These are phyloP conservation scores for Tiphia femorata DNA, from an alignment of 2,888 invertebrate species.

Conservation along the genomic window DNA sequence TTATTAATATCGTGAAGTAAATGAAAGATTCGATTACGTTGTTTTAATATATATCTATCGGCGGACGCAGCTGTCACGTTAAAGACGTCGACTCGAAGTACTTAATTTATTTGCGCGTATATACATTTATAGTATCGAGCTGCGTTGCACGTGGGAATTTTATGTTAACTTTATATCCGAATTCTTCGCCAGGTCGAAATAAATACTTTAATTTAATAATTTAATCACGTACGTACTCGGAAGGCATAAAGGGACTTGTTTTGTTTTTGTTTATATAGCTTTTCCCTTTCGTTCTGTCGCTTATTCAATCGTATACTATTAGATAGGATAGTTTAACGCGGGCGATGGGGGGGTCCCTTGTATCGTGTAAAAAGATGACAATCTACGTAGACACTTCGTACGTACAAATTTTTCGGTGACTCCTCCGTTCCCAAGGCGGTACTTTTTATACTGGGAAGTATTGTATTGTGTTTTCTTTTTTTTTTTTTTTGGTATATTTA, in stretches of 20 bases:
- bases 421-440: slow-evolving; percentile 36
- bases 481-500: slow-evolving; percentile 44
- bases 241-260: no score
- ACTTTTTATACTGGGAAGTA: slow-evolving; percentile 32
- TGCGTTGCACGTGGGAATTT: background rate
- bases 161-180: no score
- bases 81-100: slow-evolving; percentile 49
- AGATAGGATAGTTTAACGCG: no score
- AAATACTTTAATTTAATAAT: no score
- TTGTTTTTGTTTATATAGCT: slow-evolving; percentile 54
- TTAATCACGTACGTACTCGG: no score
- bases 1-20: slow-evolving; percentile 10
- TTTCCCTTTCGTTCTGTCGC: slow-evolving; percentile 15
- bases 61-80: slow-evolving; percentile 22
- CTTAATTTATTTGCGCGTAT: slow-evolving; percentile 65
- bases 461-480: slow-evolving; percentile 20
- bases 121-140: slow-evolving; percentile 28
- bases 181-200: no score
- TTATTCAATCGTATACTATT: no score
- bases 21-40: slow-evolving; percentile 13
- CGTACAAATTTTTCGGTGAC: slow-evolving; percentile 15
- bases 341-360: no score
- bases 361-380: no score
- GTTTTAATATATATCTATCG: slow-evolving; percentile 9
- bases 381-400: no score